Conservation (phyloP, 2,888 invertebrate genomes). For the Drosophila limbata region DNA sequence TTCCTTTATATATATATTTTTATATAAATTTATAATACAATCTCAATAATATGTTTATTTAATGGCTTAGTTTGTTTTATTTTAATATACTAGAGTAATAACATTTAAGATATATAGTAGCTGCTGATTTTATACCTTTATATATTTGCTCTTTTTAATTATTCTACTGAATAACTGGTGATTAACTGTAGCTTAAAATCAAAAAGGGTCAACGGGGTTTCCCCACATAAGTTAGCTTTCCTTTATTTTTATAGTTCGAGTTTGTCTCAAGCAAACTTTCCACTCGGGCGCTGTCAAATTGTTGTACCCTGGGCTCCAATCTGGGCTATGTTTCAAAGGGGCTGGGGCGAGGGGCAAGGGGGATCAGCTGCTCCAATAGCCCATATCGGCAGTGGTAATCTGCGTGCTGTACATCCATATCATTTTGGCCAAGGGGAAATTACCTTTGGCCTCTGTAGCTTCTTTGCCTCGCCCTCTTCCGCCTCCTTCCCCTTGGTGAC, state of each 20-base stretch:
- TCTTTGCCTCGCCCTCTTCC: neutral
- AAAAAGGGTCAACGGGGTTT: neutral
- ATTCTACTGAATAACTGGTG: neutral
- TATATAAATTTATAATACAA: no score
- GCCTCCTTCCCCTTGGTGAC: neutral
- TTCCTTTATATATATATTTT: no score
- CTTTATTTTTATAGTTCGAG: neutral
- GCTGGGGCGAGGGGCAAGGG: neutral
- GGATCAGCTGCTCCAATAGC: constrained; percentile 45
- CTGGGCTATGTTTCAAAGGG: constrained; percentile 6
- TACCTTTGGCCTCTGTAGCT: constrained; percentile 25
- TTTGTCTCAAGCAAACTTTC: neutral
- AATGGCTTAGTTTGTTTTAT: no score
- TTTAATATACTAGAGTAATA: no score
- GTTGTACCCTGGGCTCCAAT: constrained; percentile 33
- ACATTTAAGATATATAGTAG: no score
- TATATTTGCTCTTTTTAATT: neutral
- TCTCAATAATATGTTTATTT: no score
- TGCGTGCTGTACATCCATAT: constrained; percentile 41
- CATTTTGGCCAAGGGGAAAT: constrained; percentile 47
- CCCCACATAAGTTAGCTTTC: neutral
- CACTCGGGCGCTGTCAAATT: constrained; percentile 12
- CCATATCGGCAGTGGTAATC: constrained; percentile 47
- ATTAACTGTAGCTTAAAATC: neutral
- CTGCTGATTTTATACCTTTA: no score